Evolutionary conservation across 2,888 invertebrate species (phyloP), one percentile per base, ranked within the genome.

Genomic region (Ametastegia equiseti): DNA sequence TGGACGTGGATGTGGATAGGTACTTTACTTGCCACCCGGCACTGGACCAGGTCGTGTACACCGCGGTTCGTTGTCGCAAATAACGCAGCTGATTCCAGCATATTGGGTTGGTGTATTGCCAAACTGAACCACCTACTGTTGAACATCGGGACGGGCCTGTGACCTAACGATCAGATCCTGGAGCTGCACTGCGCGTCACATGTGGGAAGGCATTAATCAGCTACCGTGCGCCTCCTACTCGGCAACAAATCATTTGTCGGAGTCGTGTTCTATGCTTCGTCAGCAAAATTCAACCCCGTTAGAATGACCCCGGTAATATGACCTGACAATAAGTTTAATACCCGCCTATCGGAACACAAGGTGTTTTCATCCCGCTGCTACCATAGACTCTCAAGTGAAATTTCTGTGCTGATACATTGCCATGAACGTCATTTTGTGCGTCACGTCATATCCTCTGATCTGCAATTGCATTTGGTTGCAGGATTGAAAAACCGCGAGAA

Each of bases 61-160:
- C 36, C 54, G 63, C 67, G n/a, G 23, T 45, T 36, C 47, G 36
- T 83, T 67, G 81, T 80, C 69, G 78, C 80, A 50, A 54, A 63
- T 73, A 84, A 82, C 60, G 30, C 84, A 83, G 83, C 82, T 83
- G 81, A 84, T 83, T 65, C 83, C 57, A 80, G 69, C 69, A 77
- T 82, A 82, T 45, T 71, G 81, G 71, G 57, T 78, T 83, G 84
- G 84, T 81, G 80, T 80, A 82, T 77, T 83, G 83, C 83, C 84
- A 84, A 83, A 83, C 80, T 80, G 79, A 67, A 83, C 81, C 81
- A 83, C 81, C 81, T 19, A 63, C 73, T 45, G 60, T 60, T 60
- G 27, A 60, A 60, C 60, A 15, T 30, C 30, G 60, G 60, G 30
- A 30, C 54, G 54, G 54, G 19, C 54, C 54, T 54, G 54, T 54